Evolutionary conservation across 2,888 invertebrate genomes (phyloP).

Genomic region (Leucoma salicis): DNA sequence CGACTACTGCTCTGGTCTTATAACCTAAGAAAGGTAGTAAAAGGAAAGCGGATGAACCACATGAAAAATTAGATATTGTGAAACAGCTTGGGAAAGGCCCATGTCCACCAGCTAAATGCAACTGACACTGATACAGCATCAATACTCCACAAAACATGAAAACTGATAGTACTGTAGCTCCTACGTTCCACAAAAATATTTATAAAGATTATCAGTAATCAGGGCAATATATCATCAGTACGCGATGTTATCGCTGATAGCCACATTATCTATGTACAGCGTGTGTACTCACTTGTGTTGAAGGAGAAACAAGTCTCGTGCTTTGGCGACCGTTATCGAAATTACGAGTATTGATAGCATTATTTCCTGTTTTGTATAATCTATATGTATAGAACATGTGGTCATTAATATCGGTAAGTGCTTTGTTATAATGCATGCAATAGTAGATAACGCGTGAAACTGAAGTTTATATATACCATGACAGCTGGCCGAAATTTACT

Average conservation of each 20-base stretch:
- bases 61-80: too few species aligned
- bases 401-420: constrained; percentile 44
- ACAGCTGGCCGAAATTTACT: too few species aligned
- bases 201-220: background rate
- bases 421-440: background rate
- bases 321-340: constrained; percentile 76
- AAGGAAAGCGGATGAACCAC: too few species aligned
- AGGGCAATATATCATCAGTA: background rate
- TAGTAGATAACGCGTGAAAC: too few species aligned
- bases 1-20: too few species aligned
- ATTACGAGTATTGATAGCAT: constrained; percentile 64
- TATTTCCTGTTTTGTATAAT: too few species aligned
- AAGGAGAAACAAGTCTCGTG: constrained; percentile 78
- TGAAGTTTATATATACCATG: too few species aligned
- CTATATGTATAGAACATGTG: constrained; percentile 76
- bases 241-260: constrained; percentile 1
- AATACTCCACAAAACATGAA: background rate
- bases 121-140: background rate
- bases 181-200: constrained; percentile 44
- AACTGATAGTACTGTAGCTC: too few species aligned
- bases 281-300: constrained; percentile 66
- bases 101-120: too few species aligned
- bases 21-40: too few species aligned
- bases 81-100: too few species aligned
- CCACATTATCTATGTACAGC: background rate